Percentiles rank a stretch among this genome's conserved stretches.
phyloP scores from a whole-genome alignment of 2,888 invertebrate species.

The Dione vanillae region DNA sequence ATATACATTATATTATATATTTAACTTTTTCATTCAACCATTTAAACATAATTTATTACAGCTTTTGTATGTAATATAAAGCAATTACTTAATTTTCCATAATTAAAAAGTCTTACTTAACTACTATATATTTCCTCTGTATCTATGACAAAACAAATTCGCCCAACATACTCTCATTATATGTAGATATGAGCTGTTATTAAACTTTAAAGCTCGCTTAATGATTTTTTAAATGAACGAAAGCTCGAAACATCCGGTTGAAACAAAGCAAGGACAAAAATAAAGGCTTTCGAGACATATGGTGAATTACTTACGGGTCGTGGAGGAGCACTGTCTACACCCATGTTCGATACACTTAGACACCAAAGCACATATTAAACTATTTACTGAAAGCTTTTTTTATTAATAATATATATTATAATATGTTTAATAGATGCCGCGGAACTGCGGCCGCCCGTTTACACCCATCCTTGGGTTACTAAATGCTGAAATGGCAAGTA shows the following conservation, averaged over 20 bases:
- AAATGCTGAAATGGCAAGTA: constrained; percentile 50
- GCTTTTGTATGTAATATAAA: not conserved
- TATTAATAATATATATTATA: constrained; percentile 46
- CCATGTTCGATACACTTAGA: constrained; percentile 59
- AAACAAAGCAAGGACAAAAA: constrained; percentile 28
- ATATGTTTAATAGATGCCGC: constrained; percentile 48
- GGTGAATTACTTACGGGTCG: constrained; percentile 47
- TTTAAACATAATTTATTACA: too few species aligned
- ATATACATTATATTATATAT: too few species aligned
- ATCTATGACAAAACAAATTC: not conserved
- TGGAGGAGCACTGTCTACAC: constrained; percentile 70
- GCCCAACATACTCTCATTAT: not conserved
- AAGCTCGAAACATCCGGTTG: constrained; percentile 25
- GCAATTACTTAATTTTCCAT: not conserved
- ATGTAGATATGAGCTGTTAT: not conserved
- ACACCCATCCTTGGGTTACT: constrained; percentile 60
- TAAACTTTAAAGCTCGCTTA: not conserved
- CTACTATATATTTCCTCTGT: not conserved
- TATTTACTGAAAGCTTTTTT: constrained; percentile 35
- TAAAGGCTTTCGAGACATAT: constrained; percentile 12
- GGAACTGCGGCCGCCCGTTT: constrained; percentile 57
- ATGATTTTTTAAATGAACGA: constrained; percentile 12
- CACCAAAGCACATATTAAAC: constrained; percentile 54
- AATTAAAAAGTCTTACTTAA: not conserved
- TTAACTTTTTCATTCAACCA: too few species aligned